A percentile compares a stretch with the other conserved stretches of the same genome.
Evolutionary conservation across 30 jellyfish, hydroid and myxozoan genomes (phyloP).

Genomic region (Pelagia noctiluca): DNA sequence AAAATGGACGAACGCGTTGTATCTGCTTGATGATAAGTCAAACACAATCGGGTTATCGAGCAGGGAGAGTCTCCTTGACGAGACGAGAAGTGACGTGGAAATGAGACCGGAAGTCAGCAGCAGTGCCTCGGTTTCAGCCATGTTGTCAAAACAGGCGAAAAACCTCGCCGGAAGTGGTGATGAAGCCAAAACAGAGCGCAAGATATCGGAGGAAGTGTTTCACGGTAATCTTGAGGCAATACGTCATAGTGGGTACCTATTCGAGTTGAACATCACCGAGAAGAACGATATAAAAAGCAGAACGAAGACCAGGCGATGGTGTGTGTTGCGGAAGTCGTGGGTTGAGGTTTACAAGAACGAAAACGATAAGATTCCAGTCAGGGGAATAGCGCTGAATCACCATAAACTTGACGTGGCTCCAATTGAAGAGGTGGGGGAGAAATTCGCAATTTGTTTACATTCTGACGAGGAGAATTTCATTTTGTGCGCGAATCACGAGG

Average conservation of each 20-base stretch:
- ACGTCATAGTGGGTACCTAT: slow-evolving; percentile 68
- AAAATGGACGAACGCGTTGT: slow-evolving; percentile 85
- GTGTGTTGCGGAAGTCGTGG: slow-evolving; percentile 71
- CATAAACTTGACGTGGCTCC: slow-evolving; percentile 24
- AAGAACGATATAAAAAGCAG: slow-evolving; percentile 50
- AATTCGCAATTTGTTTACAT: slow-evolving; percentile 62
- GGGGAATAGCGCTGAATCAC: slow-evolving; percentile 52
- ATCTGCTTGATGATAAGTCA: slow-evolving; percentile 53
- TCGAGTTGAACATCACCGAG: slow-evolving; percentile 65
- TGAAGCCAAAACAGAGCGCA: slow-evolving; percentile 51
- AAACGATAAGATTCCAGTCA: slow-evolving; percentile 66
- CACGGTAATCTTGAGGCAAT: slow-evolving; percentile 43
- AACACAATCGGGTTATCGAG: slow-evolving; percentile 60
- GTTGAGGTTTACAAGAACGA: slow-evolving; percentile 66
- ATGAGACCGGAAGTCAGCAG: slow-evolving; percentile 22
- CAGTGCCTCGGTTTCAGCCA: slow-evolving; percentile 54
- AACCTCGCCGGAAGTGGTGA: slow-evolving; percentile 60
- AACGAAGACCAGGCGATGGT: slow-evolving; percentile 83
- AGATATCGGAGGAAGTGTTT: slow-evolving; percentile 62
- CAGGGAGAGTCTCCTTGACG: slow-evolving; percentile 75
- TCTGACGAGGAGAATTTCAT: slow-evolving; percentile 43
- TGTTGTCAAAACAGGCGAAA: slow-evolving; percentile 52
- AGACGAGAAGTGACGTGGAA: slow-evolving; percentile 44
- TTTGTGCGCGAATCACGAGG: slow-evolving; percentile 67
- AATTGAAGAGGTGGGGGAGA: slow-evolving; percentile 64